Conservation (phyloP, 1,140 invertebrate genomes). For the Megalopta genalis region DNA sequence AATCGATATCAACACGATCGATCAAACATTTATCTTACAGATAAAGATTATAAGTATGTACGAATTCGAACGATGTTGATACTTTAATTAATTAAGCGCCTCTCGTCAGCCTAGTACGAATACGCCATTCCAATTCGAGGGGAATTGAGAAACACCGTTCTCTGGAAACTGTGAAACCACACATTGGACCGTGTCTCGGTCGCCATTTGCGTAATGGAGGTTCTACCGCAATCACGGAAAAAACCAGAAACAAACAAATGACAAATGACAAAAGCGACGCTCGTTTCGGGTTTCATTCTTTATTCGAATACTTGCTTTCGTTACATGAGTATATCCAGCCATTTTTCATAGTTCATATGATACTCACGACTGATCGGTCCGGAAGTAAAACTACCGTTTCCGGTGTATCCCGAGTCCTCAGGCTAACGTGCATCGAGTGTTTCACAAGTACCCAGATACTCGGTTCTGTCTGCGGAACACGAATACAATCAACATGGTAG, state of each 20-base stretch:
- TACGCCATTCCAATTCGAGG: too few relatives aligned
- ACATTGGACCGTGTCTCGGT: too few relatives aligned
- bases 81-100: too few relatives aligned
- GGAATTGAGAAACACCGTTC: too few relatives aligned
- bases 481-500: slow-evolving; percentile 45
- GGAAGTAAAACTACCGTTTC: slow-evolving; percentile 16
- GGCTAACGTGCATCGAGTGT: slow-evolving; percentile 43
- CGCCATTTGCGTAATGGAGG: slow-evolving; percentile 1
- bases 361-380: slow-evolving; percentile 30
- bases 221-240: background rate
- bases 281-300: background rate
- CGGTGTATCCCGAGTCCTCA: slow-evolving; percentile 33
- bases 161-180: too few relatives aligned
- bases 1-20: background rate
- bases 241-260: background rate
- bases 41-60: too few relatives aligned
- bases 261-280: background rate
- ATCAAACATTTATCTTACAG: background rate
- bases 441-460: slow-evolving; percentile 41
- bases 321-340: background rate
- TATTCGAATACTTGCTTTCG: background rate
- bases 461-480: slow-evolving; percentile 44
- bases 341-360: background rate
- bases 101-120: too few relatives aligned
- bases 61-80: too few relatives aligned